Base-by-base conservation (phyloP, 30 jellyfish, hydroid and myxozoan genomes). In the Clytia hemisphaerica region DNA sequence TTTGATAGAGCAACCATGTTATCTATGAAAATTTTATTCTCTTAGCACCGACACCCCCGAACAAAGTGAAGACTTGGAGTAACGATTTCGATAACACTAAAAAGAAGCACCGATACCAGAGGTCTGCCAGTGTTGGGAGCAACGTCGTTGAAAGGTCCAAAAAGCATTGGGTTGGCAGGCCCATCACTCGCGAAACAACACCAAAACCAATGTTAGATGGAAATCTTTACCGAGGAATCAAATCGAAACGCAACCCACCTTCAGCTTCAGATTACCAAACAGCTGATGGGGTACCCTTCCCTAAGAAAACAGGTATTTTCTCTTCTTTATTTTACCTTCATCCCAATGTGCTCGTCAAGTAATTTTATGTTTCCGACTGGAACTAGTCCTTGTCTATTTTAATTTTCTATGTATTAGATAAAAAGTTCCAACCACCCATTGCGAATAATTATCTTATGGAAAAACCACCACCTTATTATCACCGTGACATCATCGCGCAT, bases 181-280 rank as follows among this genome's bases (percentile, higher is more conserved):
- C 81, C 16, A 26, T 69, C 30, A 69, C 58, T 10, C 46, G 27
- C 1, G 81, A 69, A 33, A 69, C 59, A 29, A 3, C 78, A 5
- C 51, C 70, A 21, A n/a, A n/a, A n/a, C n/a, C n/a, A n/a, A n/a
- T n/a, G n/a, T n/a, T n/a, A n/a, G n/a, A n/a, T n/a, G n/a, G n/a
- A n/a, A 38, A 65, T 32, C 48, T 25, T 44, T 45, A 18, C 18
- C 55, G 57, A 4, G 26, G 53, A 6, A 24, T 33, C 26, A 33
- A 26, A 7, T 45, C 49, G 46, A 69, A 49, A 24, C 48, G 49
- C 12, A 57, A 44, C 30, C 44, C 42, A 6, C 95, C 95, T 1
- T 37, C 51, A 0, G 88, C 95, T 5, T 72, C 68, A 31, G 95
- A 84, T 24, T 84, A 84, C 61, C 95, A 84, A 36, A 55, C 95